Evolutionary conservation across 2,113 vertebrate species (phyloP).

Genomic region (Ailuropoda melanoleuca): DNA sequence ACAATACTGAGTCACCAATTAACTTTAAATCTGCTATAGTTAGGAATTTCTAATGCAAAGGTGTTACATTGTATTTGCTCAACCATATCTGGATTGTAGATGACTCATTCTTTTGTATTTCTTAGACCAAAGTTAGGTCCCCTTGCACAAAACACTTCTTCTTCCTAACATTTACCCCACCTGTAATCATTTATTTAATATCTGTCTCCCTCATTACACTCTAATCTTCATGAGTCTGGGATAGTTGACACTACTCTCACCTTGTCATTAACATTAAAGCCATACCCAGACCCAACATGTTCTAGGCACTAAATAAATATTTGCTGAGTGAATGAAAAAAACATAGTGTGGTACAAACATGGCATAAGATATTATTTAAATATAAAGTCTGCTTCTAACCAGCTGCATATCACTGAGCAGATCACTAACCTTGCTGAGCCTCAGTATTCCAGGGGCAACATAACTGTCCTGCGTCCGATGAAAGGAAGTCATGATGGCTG

Average conservation of each 20-base stretch:
- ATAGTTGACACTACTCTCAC: background rate
- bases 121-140: background rate
- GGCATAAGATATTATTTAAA: background rate
- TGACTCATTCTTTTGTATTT: background rate
- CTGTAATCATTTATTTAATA: background rate
- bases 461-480: background rate
- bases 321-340: conserved; percentile 8
- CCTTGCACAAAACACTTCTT: background rate
- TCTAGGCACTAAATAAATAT: background rate
- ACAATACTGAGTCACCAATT: background rate
- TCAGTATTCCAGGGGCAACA: background rate
- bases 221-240: background rate
- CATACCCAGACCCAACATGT: background rate
- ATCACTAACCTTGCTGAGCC: background rate
- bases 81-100: background rate
- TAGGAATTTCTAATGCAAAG: background rate
- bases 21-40: background rate
- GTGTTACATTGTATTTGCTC: background rate
- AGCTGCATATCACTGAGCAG: background rate
- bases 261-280: background rate
- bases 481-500: background rate
- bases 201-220: background rate
- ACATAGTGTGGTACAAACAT: background rate
- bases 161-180: background rate
- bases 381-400: background rate